Evolutionary conservation across 2,113 vertebrate genomes (phyloP).

Genomic region (Phainopepla nitens): DNA sequence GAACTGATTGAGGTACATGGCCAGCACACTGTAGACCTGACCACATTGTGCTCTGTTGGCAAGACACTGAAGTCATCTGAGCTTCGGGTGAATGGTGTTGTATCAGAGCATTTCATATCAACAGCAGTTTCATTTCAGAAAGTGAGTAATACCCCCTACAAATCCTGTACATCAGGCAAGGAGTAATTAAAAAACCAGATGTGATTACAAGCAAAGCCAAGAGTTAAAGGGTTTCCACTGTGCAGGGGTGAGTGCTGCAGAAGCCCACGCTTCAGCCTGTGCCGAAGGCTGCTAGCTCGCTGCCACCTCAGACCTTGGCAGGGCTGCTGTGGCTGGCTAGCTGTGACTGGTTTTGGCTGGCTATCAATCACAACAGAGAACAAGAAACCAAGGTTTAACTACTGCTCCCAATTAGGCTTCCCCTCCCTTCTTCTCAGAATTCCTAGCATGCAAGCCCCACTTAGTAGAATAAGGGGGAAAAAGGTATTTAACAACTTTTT

Average conservation of each 20-base stretch:
- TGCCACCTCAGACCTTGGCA: background rate
- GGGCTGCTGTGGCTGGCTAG: background rate
- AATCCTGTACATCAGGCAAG: background rate
- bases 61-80: background rate
- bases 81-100: background rate
- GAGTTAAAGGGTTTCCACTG: background rate
- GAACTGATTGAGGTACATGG: background rate
- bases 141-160: background rate
- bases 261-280: background rate
- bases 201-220: background rate
- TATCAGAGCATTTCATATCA: background rate
- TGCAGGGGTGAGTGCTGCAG: background rate
- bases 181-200: background rate
- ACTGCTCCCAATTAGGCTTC: background rate
- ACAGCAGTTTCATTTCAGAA: background rate
- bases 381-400: background rate
- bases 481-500: background rate
- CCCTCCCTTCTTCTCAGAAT: background rate
- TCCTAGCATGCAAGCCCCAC: background rate
- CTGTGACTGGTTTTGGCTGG: background rate
- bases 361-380: background rate
- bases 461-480: background rate
- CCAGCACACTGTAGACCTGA: background rate
- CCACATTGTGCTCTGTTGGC: background rate
- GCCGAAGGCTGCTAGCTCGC: background rate